Evolutionary conservation across 2,888 invertebrate species (phyloP), one percentile per base, ranked within the genome.

Genomic region (Lasioglossum lativentre): DNA sequence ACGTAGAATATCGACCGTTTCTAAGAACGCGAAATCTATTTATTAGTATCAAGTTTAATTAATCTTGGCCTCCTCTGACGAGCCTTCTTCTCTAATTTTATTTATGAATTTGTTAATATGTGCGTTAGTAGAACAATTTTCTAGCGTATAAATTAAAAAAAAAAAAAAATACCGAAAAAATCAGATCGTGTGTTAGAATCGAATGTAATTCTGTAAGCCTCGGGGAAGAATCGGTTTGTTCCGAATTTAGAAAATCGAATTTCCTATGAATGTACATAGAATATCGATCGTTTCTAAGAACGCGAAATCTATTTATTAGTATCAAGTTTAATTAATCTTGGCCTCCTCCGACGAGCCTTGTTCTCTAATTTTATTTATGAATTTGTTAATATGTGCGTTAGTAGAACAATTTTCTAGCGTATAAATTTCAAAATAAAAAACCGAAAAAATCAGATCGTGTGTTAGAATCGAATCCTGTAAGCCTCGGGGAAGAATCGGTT

Each of bases 321-420:
- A 27, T 1, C 5, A 27, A 14, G n/a, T 16, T 63, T 30, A 63
- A 63, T 63, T 63, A 27, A 30, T 27, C 16, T 30, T 30, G 2
- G 4, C 59, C 27, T 27, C 14, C 14, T 59, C 27, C 1, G 52
- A n/a, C 8, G 52, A 23, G 52, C 3, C 52, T 23, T 2, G 10
- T 52, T 52, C n/a, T 52, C 52, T 52, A 52, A 52, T 52, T 52
- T 52, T 52, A 52, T 52, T 52, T 52, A 52, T n/a, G 52, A 52
- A 52, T 52, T 52, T 52, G n/a, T 52, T 52, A 52, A 52, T 10
- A 52, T 52, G 52, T 16, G 63, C 63, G 16, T 30, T 16, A 27
- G 59, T 30, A 30, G 63, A 63, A 30, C 63, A 63, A 63, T 63
- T 16, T 30, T 63, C 27, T 30, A 27, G 4, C 4, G 12, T 59